Evolutionary conservation across 2,797 vertebrate species (phyloP), one percentile per base, ranked within the genome.

Genomic region (Squalus acanthias): DNA sequence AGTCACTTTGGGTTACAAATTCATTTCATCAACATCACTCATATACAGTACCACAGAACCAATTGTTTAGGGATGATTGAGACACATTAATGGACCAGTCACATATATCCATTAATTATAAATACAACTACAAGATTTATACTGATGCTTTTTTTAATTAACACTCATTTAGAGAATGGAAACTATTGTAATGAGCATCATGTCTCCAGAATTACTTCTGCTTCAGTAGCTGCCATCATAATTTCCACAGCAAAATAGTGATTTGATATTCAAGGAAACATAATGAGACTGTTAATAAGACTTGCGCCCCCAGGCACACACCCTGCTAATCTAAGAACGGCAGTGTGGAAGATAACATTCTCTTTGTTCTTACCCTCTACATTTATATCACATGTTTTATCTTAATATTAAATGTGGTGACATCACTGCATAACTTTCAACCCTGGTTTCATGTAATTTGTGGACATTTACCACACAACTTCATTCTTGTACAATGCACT

Each of bases 181-280:
- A 95, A 76, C 24, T 74, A 72, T 29, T 95, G 15, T 95, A 95
- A 95, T 60, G 70, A 95, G 93, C 69, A 95, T 95, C 70, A 17
- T 74, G 94, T 57, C 94, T 95, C 69, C 67, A 29, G 70, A 53
- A 74, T 95, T 95, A 76, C 17, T 95, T 74, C 70, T 60, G 94
- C 70, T 76, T 95, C 70, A 95, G 46, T 57, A 76, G 50, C 46
- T 95, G 50, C 8, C 70, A 60, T 95, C 94, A 76, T 72, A 74
- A 95, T 95, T 95, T 95, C 94, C 94, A 74, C 70, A 53, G 70
- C 72, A 74, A 95, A 92, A 57, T 60, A 20, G 26, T 76, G 94
- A 76, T 95, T 72, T 95, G 94, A 76, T 76, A 53, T 60, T 95
- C 94, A 95, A 50, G 46, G 26, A 70, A 72, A 29, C 12, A 74